Evolutionary conservation across 2,888 invertebrate species (phyloP).

Genomic region (Encarsia formosa): DNA sequence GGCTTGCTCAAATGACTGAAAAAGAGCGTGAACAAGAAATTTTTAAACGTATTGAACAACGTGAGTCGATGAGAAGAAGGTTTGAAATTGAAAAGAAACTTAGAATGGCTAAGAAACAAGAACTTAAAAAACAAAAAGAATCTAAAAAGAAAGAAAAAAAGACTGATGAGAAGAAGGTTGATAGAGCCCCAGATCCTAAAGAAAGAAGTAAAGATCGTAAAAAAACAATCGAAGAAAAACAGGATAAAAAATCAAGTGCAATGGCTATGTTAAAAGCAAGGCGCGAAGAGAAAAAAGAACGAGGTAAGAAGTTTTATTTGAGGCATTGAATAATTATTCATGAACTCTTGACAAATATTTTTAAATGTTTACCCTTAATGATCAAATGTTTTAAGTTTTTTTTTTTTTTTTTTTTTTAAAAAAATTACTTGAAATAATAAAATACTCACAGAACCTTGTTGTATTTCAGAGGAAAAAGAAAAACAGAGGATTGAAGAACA

Average conservation of each 20-base stretch:
- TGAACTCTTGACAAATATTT: too few species aligned
- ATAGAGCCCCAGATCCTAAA: constrained; percentile 61
- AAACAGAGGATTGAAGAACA: constrained; percentile 53
- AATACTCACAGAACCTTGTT: background rate
- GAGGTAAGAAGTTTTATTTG: constrained; percentile 50
- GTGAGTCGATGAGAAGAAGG: constrained; percentile 88
- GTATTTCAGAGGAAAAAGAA: constrained; percentile 52
- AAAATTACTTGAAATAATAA: background rate
- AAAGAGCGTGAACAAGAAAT: constrained; percentile 96
- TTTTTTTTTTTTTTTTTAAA: constrained; percentile 6
- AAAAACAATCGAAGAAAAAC: constrained; percentile 84
- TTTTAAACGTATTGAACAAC: constrained; percentile 90
- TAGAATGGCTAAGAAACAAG: constrained; percentile 74
- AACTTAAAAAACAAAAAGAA: constrained; percentile 59
- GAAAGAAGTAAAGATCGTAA: constrained; percentile 80
- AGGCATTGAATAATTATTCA: background rate
- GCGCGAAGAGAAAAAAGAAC: constrained; percentile 82
- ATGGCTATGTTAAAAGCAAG: constrained; percentile 89
- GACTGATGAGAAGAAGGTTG: constrained; percentile 53
- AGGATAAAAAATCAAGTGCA: constrained; percentile 86
- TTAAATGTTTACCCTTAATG: too few species aligned
- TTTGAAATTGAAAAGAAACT: constrained; percentile 96
- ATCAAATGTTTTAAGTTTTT: too few species aligned
- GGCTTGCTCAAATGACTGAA: constrained; percentile 89
- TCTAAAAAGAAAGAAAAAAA: constrained; percentile 50